Percentiles rank a stretch among this genome's conserved stretches.
These are phyloP conservation scores for Frieseomelitta varia DNA, from an alignment of 1,140 invertebrate genomes.

Conservation along the genomic window DNA sequence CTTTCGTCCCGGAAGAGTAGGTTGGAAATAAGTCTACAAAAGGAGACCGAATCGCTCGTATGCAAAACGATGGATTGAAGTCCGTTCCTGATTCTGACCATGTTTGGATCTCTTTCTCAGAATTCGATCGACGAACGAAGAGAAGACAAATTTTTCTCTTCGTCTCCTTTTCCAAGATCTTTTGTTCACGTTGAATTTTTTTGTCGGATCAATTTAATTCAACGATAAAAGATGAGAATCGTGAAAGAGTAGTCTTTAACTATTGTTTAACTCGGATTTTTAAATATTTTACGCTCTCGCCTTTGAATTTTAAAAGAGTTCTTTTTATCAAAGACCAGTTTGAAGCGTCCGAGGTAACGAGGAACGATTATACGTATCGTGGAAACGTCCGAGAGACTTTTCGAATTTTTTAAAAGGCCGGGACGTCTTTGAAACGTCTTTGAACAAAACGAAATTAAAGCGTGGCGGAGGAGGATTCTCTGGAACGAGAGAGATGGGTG, in stretches of 20 bases:
- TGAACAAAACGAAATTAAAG: not conserved
- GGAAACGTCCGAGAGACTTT: not conserved
- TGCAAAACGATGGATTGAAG: conserved; percentile 49
- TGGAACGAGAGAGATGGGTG: too few relatives aligned
- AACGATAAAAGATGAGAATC: too few relatives aligned
- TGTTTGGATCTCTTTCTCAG: not conserved
- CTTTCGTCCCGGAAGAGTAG: not conserved
- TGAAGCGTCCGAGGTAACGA: too few relatives aligned
- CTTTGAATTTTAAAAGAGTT: not conserved
- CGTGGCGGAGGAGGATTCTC: not conserved
- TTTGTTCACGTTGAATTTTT: not conserved
- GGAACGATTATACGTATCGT: not conserved
- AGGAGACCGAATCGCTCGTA: conserved; percentile 31
- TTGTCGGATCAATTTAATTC: too few relatives aligned
- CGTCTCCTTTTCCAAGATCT: not conserved
- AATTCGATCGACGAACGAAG: not conserved
- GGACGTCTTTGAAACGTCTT: not conserved
- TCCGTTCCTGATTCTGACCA: not conserved
- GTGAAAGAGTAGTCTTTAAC: too few relatives aligned
- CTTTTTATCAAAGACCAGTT: not conserved
- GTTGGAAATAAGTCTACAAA: conserved; percentile 25
- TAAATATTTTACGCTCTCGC: too few relatives aligned
- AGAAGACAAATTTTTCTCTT: not conserved
- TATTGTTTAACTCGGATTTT: too few relatives aligned
- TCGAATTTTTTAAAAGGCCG: not conserved